Base-by-base conservation (phyloP, 2,797 vertebrate genomes). In the Halcyon chelicuti region DNA sequence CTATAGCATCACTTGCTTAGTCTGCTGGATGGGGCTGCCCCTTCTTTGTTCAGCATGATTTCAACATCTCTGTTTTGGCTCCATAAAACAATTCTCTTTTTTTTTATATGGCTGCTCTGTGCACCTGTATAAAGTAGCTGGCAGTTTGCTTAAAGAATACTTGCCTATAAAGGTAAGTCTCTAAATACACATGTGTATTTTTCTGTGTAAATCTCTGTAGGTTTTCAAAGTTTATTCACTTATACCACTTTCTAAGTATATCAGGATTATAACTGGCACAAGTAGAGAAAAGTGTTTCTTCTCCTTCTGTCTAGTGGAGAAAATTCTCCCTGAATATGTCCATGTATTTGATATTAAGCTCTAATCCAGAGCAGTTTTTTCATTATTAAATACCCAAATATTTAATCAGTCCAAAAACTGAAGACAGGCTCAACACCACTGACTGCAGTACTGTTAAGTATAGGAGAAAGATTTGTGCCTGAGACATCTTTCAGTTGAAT, bases 31-130 rank as follows among this genome's bases (percentile, higher is more conserved):
- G 61, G 82, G 82, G 49, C 94, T 94, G 81, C 67, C 82, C 92
- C 94, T 96, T 86, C 40, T 72, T 93, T 94, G 86, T 60, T 88
- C 93, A 91, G 81, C 90, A 67, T 5, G n/a, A 55, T 71, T 96
- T 93, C 88, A 94, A 52, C 44, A 74, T 79, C 85, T 90, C 52
- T 39, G 44, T 9, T 94, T 51, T 93, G 44, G 66, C 74, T 93
- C 74, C 72, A 90, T 21, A 57, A 87, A 86, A 72, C 72, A 66
- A 5, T 77, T 85, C 22, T 55, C 28, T 51, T 16, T 44, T 66
- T 83, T 93, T 86, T 54, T 18, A 62, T 73, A 23, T 49, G 54
- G n/a, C 81, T 92, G 44, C 80, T 94, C 65, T 70, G 20, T 80
- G 51, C 86, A 77, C 84, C 70, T 79, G 47, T 84, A 74, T 82